Conservation (phyloP, 2,888 invertebrate genomes). For the Tuta absoluta region DNA sequence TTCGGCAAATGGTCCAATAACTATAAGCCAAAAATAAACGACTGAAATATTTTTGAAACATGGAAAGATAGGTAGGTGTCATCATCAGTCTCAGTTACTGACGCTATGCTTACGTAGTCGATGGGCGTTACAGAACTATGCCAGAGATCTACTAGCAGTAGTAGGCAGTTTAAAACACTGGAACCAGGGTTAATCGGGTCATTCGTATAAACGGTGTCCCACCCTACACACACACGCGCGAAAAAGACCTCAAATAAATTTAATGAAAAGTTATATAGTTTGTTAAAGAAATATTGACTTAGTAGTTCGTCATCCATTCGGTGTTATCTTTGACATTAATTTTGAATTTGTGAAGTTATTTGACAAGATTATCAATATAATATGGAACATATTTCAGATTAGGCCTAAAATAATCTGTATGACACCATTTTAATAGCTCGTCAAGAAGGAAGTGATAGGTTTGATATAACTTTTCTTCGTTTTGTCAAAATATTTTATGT, state of each 20-base stretch:
- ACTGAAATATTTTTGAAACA: too few species aligned
- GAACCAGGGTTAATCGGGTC: too few species aligned
- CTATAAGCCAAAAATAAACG: too few species aligned
- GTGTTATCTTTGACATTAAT: constrained; percentile 19
- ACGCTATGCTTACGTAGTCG: too few species aligned
- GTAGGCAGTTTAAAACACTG: too few species aligned
- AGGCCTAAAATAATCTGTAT: not conserved
- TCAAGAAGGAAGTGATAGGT: not conserved
- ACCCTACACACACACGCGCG: too few species aligned
- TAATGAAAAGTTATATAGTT: not conserved
- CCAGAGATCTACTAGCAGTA: too few species aligned
- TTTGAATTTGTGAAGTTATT: constrained; percentile 16
- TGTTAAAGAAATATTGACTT: not conserved
- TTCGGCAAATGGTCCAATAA: too few species aligned
- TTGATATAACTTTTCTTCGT: not conserved
- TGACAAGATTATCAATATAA: constrained; percentile 47
- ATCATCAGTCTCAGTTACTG: too few species aligned
- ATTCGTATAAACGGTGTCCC: too few species aligned
- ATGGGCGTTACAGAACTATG: too few species aligned
- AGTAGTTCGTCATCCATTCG: not conserved
- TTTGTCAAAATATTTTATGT: not conserved
- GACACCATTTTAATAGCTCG: not conserved
- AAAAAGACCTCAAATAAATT: not conserved
- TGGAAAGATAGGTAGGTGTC: too few species aligned
- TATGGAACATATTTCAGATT: not conserved